Conservation (phyloP, 2,888 invertebrate genomes). For the Cryptus viduatorius region DNA sequence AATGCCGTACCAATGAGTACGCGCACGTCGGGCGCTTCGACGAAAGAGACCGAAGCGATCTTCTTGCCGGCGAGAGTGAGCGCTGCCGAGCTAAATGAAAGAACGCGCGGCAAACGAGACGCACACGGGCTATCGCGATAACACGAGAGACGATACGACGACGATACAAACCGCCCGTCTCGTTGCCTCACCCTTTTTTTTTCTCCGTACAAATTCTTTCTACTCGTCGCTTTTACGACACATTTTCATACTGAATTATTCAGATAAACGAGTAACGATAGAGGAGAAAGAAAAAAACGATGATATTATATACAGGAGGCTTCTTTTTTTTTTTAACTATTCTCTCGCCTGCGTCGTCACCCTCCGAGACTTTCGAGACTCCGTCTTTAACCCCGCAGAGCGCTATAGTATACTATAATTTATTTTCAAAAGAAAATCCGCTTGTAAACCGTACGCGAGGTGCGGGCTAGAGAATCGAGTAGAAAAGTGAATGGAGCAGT, state of each 20-base stretch:
- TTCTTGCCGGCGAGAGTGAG: neutral
- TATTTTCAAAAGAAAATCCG: constrained; percentile 43
- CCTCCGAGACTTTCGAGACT: neutral
- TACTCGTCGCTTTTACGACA: constrained; percentile 51
- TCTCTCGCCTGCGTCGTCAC: constrained; percentile 9
- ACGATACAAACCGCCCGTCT: constrained; percentile 42
- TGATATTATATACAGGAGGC: neutral
- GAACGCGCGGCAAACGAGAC: constrained; percentile 8
- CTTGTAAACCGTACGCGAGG: constrained; percentile 48
- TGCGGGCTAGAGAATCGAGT: constrained; percentile 30
- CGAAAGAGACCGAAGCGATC: constrained; percentile 3
- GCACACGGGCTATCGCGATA: constrained; percentile 51
- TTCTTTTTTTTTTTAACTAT: constrained; percentile 18
- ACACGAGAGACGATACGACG: constrained; percentile 35
- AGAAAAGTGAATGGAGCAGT: constrained; percentile 45
- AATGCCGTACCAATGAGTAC: constrained; percentile 78
- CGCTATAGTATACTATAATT: constrained; percentile 4
- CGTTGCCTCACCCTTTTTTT: constrained; percentile 60
- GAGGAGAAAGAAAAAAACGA: constrained; percentile 35
- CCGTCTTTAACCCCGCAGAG: neutral
- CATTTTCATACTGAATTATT: constrained; percentile 68
- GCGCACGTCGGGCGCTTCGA: constrained; percentile 41
- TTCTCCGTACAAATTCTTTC: constrained; percentile 55
- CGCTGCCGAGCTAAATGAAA: constrained; percentile 5
- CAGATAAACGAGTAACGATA: constrained; percentile 56